Evolutionary conservation across 2,797 vertebrate species (phyloP).

Genomic region (Leucoraja ocellata): DNA sequence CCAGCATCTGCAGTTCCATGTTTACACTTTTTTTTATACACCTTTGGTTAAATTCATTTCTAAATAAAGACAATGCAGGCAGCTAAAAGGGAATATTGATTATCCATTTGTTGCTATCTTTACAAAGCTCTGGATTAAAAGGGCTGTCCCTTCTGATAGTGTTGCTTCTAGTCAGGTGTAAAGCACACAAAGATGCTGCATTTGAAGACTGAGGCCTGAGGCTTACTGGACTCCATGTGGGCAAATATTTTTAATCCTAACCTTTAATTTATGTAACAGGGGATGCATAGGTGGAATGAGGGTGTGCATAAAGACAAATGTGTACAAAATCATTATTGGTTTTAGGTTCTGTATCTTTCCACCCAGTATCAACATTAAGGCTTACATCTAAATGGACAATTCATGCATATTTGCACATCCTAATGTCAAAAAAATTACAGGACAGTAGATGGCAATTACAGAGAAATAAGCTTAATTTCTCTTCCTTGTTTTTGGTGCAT

Average conservation of each 20-base stretch:
- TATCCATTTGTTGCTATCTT: background rate
- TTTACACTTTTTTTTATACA: background rate
- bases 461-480: too few relatives aligned
- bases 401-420: too few relatives aligned
- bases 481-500: too few relatives aligned
- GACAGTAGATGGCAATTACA: too few relatives aligned
- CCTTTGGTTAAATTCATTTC: background rate
- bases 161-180: too few relatives aligned
- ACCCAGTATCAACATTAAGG: background rate
- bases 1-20: too few relatives aligned
- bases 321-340: background rate
- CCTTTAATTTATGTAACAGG: background rate
- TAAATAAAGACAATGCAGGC: background rate
- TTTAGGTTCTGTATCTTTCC: background rate
- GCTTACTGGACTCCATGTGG: background rate
- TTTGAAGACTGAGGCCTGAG: background rate
- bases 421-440: too few relatives aligned
- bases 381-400: too few relatives aligned
- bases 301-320: background rate
- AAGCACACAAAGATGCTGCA: background rate
- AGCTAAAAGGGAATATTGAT: background rate
- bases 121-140: constrained; percentile 5
- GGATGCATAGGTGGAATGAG: too few relatives aligned
- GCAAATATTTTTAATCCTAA: background rate
- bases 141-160: background rate